phyloP scores from a whole-genome alignment of 2,113 vertebrate species.

The Lamprotornis superbus region DNA sequence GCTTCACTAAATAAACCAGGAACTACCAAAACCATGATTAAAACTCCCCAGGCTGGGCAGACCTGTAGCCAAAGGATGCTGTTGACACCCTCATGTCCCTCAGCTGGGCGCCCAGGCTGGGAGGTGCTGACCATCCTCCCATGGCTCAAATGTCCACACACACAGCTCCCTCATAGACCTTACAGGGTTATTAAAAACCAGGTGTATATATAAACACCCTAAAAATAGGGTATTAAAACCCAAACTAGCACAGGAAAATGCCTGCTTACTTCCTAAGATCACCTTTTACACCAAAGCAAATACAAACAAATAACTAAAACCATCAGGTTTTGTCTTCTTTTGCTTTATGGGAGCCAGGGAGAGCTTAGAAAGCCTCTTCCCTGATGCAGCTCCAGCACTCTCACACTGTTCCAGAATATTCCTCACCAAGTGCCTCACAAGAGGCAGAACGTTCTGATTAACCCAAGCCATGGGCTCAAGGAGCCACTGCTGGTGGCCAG shows the following conservation, averaged over 20 bases:
- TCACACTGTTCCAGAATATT: accelerated
- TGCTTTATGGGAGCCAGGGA: no score
- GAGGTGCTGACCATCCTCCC: accelerated
- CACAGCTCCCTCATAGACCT: no score
- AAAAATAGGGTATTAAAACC: accelerated
- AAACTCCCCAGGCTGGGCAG: accelerated
- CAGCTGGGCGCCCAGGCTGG: accelerated
- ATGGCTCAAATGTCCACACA: accelerated
- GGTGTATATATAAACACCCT: no score
- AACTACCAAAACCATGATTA: accelerated
- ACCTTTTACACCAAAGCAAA: background rate
- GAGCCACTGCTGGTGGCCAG: accelerated
- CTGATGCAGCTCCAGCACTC: accelerated
- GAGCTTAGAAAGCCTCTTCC: accelerated
- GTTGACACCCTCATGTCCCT: accelerated
- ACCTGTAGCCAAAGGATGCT: accelerated
- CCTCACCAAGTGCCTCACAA: accelerated
- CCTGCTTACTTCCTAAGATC: accelerated
- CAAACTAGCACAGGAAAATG: accelerated
- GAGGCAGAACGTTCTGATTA: accelerated
- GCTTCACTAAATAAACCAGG: background rate
- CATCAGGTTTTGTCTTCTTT: background rate
- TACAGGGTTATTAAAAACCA: no score
- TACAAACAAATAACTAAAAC: accelerated
- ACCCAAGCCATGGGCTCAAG: accelerated